A percentile compares a stretch with the other conserved stretches of the same genome.
These are phyloP conservation scores for Therioaphis trifolii DNA, from an alignment of 2,888 invertebrate genomes.

Conservation along the genomic window DNA sequence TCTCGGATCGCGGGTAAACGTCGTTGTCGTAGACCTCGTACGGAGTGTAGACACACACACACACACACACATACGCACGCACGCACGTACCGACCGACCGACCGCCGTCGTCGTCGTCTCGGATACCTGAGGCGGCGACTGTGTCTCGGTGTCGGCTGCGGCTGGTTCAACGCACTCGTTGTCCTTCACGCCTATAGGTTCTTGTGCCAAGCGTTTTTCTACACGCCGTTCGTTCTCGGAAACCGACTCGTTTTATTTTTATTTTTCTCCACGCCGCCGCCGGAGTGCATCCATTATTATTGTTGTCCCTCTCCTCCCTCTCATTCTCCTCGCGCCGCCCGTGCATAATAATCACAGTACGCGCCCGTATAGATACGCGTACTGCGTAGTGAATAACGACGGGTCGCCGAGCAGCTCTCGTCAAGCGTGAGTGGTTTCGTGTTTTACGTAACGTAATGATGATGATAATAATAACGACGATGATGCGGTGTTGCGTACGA, in stretches of 20 bases:
- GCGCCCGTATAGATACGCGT: neutral
- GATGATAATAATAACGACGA: slow-evolving; percentile 11
- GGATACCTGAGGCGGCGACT: slow-evolving; percentile 25
- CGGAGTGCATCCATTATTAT: slow-evolving; percentile 25
- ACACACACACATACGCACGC: no score
- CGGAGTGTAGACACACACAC: neutral
- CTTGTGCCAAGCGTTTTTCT: slow-evolving; percentile 4
- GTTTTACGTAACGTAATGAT: neutral
- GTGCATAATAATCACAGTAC: slow-evolving; percentile 20
- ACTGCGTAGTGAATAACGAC: neutral
- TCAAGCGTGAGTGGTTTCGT: slow-evolving; percentile 16
- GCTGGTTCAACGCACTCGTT: slow-evolving; percentile 56
- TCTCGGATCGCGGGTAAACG: slow-evolving; percentile 30
- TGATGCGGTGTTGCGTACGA: neutral
- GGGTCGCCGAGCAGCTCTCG: neutral
- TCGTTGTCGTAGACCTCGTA: neutral
- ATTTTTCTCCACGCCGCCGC: neutral
- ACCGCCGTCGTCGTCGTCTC: slow-evolving; percentile 13
- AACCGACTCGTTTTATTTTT: neutral
- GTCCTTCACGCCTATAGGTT: slow-evolving; percentile 55
- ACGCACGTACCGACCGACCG: no score
- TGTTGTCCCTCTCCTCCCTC: neutral
- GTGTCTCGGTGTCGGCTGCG: neutral
- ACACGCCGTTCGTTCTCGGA: slow-evolving; percentile 28
- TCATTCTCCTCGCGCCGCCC: neutral